Base-by-base conservation (phyloP, 2,797 vertebrate species). In the Syndactyla subalaris region DNA sequence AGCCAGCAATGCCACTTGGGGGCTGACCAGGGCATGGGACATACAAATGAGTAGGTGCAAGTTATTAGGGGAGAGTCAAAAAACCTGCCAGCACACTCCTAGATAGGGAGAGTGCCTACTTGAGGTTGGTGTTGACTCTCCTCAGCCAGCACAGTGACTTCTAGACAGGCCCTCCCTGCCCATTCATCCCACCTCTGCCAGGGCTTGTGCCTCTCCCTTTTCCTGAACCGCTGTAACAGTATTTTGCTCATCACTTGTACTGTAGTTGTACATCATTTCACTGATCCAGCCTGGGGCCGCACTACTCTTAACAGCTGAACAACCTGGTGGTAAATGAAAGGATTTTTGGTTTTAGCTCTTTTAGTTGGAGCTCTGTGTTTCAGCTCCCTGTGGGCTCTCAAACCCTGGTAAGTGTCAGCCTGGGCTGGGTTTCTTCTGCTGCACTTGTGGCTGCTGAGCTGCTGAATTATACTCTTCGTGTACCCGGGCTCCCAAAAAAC, bases 341-440 rank as follows among this genome's bases (percentile, higher is more conserved):
- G 48, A 29, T 63, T 52, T 55, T 63, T 63, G 45, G n/a, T 67
- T 65, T 41, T 20, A 41, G 14, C 26, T 58, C n/a, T 7, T 43
- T 30, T 6, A 41, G 46, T 12, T 52, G 21, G 39, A 78, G 21
- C 16, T 8, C 73, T 26, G 12, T 21, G 54, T 57, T 76, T n/a
- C 38, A 19, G 12, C 16, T 45, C 3, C 3, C 62, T 16, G 34
- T 1, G 2, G 23, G 29, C 4, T 1, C 45, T 54, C 8, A 48
- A 68, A 36, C 32, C 3, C 11, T 1, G 5, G 34, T 0, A 0
- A 0, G 19, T 45, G 34, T 52, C 74, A 68, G 54, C n/a, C 54
- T 0, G 0, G 46, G 29, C 45, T n/a, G 59, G 34, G 34, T 32
- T 70, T 61, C 29, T 52, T 32, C 57, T 34, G 58, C 45, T 19